phyloP scores from a whole-genome alignment of 1,140 invertebrate species.

The Drosophila pachea region DNA sequence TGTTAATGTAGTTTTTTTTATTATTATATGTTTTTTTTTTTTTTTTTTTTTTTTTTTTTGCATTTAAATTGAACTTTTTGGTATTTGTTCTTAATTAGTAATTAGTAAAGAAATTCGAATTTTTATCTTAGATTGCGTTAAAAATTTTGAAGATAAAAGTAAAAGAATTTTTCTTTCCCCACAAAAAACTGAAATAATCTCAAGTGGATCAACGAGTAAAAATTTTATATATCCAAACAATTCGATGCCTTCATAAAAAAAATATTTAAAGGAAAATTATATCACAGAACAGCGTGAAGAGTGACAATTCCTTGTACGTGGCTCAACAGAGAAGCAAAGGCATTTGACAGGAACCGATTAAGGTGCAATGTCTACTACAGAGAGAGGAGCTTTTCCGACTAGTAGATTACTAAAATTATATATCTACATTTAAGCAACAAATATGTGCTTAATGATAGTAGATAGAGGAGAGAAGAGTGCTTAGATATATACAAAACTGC shows the following conservation, averaged over 20 bases:
- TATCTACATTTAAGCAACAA: too few species aligned
- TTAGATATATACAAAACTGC: too few species aligned
- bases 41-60: constrained; percentile 15
- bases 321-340: constrained; percentile 16
- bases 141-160: constrained; percentile 29
- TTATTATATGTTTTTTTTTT: constrained; percentile 13
- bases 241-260: constrained; percentile 1
- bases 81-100: constrained; percentile 30
- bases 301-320: neutral
- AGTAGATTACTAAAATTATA: too few species aligned
- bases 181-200: too few species aligned
- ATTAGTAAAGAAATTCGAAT: constrained; percentile 20
- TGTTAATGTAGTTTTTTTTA: constrained; percentile 10
- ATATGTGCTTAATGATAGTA: too few species aligned
- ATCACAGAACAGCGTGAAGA: constrained; percentile 9
- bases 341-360: neutral
- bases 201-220: constrained; percentile 31
- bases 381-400: too few species aligned
- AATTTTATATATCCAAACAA: constrained; percentile 22
- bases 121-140: constrained; percentile 13
- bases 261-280: neutral
- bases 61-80: constrained; percentile 22
- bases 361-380: too few species aligned
- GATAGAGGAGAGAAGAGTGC: too few species aligned
- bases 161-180: neutral